A percentile compares a stretch with the other conserved stretches of the same genome.
phyloP scores from a whole-genome alignment of 2,888 invertebrate genomes.

The Dolichopus griseipennis region DNA sequence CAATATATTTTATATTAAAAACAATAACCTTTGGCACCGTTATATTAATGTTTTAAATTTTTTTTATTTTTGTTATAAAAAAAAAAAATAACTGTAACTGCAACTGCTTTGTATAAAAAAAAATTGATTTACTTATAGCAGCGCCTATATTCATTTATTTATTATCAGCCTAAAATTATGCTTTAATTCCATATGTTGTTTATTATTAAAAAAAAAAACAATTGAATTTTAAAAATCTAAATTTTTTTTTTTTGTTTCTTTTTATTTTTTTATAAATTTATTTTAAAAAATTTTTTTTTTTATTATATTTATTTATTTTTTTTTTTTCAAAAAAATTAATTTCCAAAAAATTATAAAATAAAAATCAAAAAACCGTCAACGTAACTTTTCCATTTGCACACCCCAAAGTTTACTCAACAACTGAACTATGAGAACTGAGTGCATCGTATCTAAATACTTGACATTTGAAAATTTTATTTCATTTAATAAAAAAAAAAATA shows the following conservation, averaged over 20 bases:
- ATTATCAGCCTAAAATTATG: no score
- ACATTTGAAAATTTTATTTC: not conserved
- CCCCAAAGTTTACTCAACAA: slow-evolving; percentile 22
- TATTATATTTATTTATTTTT: not conserved
- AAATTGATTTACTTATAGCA: no score
- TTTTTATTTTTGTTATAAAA: no score
- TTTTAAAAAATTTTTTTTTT: not conserved
- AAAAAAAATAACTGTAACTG: no score
- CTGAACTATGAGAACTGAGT: slow-evolving; percentile 16
- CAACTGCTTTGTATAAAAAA: no score
- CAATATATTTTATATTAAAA: no score
- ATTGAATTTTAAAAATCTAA: no score
- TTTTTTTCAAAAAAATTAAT: not conserved
- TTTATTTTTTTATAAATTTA: not conserved
- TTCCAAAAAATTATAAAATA: not conserved
- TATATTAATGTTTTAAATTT: no score
- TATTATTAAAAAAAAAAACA: no score
- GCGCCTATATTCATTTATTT: no score
- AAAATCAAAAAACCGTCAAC: slow-evolving; percentile 16
- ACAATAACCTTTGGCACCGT: no score
- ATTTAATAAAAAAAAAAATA: not conserved
- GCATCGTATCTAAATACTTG: slow-evolving; percentile 6
- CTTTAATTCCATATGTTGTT: no score
- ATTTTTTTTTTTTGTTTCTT: not conserved
- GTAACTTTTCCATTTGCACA: slow-evolving; percentile 18